Percentiles rank a stretch among this genome's conserved stretches.
phyloP scores from a whole-genome alignment of 1,140 invertebrate species.

The Hyles euphorbiae region DNA sequence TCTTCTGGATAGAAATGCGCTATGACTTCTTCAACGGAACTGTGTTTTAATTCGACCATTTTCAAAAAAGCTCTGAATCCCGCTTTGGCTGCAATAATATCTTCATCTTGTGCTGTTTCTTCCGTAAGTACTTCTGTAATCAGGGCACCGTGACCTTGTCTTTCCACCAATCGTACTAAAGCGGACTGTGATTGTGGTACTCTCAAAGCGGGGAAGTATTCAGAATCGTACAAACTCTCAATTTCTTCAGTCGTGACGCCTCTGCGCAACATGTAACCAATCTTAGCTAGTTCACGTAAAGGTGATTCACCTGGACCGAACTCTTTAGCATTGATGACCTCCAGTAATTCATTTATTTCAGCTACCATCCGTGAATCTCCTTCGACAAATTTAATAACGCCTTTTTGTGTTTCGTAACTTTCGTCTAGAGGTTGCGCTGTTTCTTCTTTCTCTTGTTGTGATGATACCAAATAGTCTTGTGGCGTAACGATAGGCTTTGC shows the following conservation, averaged over 20 bases:
- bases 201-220: conserved; percentile 85
- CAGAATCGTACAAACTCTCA: conserved; percentile 84
- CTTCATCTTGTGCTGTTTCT: conserved; percentile 84
- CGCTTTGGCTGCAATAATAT: conserved; percentile 83
- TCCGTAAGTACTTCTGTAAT: conserved; percentile 88
- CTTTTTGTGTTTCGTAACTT: conserved; percentile 76
- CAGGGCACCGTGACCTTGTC: conserved; percentile 85
- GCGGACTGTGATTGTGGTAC: conserved; percentile 88
- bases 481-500: conserved; percentile 74
- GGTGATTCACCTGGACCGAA: conserved; percentile 87
- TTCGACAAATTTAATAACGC: conserved; percentile 77
- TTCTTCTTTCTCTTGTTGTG: conserved; percentile 77
- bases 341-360: conserved; percentile 85
- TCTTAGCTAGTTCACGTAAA: conserved; percentile 86
- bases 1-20: conserved; percentile 88
- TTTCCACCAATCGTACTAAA: conserved; percentile 87
- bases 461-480: conserved; percentile 76
- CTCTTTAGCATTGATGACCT: conserved; percentile 83
- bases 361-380: conserved; percentile 77
- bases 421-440: conserved; percentile 75
- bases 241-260: conserved; percentile 87
- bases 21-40: conserved; percentile 88
- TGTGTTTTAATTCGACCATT: conserved; percentile 87
- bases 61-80: conserved; percentile 89
- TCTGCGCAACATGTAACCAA: conserved; percentile 84